Base-by-base conservation (phyloP, 2,797 vertebrate species). In the Huso huso region DNA sequence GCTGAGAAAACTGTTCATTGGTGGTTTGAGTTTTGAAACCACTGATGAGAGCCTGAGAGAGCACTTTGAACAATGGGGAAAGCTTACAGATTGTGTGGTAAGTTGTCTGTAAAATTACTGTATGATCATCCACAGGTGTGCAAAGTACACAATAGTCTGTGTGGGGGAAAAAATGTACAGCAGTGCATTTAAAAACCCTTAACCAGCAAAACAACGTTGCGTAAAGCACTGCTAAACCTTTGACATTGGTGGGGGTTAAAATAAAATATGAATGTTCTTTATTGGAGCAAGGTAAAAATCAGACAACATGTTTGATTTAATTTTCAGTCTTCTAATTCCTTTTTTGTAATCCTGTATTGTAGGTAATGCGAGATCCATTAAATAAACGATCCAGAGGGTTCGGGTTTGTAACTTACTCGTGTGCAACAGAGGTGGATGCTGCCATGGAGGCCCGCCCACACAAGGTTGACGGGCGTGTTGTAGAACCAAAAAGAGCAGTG, bases 51-150 rank as follows among this genome's bases (percentile, higher is more conserved):
- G 95, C 79, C 88, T 98, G 80, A 91, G 93, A 84, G 90, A 93
- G 79, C 94, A 99, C 83, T 99, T 99, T 77, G 95, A 99, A 80
- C 93, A 97, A 93, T 99, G 96, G 97, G 96, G 97, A 69, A 89
- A 86, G 0, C 93, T 99, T 49, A 98, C 95, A 13, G 97, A 99
- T 74, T 98, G 96, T 78, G 96, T 99, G 90, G 96, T 99, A 88
- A 79, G 91, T 90, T 73, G 10, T 37, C 11, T 48, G 51, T 10
- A 60, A 51, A n/a, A n/a, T 7, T 57, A 10, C 10, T 15, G 8
- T 10, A 11, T 61, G 57, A 8, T 10, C 7, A 7, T 12, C 2
- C 2, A 2, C 37, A 10, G 50, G 8, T 37, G 18, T 37, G 37
- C 37, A 15, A 11, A 12, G 49, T 37, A 48, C 12, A 18, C 12